A percentile compares a stretch with the other conserved stretches of the same genome.
phyloP scores from a whole-genome alignment of 1,140 invertebrate species.

The Philaenus spumarius region DNA sequence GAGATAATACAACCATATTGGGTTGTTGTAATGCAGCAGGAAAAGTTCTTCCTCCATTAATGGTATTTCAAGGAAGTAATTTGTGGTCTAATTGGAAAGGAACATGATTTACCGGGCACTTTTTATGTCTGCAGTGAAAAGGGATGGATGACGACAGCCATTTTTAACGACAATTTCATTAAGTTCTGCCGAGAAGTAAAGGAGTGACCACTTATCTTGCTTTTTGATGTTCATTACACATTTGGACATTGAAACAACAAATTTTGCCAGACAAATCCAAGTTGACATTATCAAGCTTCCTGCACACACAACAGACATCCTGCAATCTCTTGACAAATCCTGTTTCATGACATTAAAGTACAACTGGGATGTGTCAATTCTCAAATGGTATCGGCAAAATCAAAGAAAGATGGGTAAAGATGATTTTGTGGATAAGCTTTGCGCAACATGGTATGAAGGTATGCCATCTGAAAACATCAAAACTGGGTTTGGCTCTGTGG shows the following conservation, averaged over 20 bases:
- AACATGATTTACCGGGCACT: constrained; percentile 16
- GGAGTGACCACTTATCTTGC: constrained; percentile 11
- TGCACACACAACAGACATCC: constrained; percentile 14
- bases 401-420: constrained; percentile 11
- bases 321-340: constrained; percentile 15
- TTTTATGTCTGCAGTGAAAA: constrained; percentile 17
- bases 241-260: constrained; percentile 9
- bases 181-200: constrained; percentile 9
- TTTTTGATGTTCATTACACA: constrained; percentile 19
- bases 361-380: constrained; percentile 7
- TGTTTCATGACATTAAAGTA: constrained; percentile 13
- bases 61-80: constrained; percentile 13
- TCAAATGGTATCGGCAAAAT: constrained; percentile 15
- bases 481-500: constrained; percentile 7
- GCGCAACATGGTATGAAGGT: constrained; percentile 12
- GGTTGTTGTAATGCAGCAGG: constrained; percentile 17
- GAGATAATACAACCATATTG: constrained; percentile 17
- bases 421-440: constrained; percentile 12
- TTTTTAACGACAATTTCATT: constrained; percentile 12
- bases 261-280: not conserved
- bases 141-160: constrained; percentile 15
- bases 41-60: constrained; percentile 10
- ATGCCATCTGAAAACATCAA: constrained; percentile 3
- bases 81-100: constrained; percentile 11
- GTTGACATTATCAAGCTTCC: constrained; percentile 16